Evolutionary conservation across 2,888 invertebrate species (phyloP).

Genomic region (Scaptomyza polygonia): DNA sequence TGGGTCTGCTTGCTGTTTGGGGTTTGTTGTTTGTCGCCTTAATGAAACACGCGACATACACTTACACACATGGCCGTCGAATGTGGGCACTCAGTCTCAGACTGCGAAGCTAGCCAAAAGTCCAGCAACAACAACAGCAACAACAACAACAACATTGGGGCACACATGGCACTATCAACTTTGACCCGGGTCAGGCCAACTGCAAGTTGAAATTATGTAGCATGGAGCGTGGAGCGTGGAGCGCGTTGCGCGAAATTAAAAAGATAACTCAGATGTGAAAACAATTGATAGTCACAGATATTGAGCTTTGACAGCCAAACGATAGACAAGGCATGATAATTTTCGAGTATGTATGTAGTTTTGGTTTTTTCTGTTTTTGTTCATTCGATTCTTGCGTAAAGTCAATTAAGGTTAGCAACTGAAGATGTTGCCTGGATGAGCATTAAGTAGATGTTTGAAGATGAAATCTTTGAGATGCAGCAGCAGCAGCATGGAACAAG

Average conservation of each 20-base stretch:
- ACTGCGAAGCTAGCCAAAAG: conserved; percentile 28
- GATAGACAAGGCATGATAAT: conserved; percentile 76
- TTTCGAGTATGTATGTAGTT: conserved; percentile 37
- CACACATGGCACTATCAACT: conserved; percentile 69
- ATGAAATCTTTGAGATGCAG: conserved; percentile 60
- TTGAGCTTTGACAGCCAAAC: conserved; percentile 76
- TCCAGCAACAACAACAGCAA: conserved; percentile 31
- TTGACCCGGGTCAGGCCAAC: conserved; percentile 76
- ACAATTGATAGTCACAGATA: conserved; percentile 79
- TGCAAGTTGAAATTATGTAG: conserved; percentile 68
- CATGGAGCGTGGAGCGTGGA: conserved; percentile 44
- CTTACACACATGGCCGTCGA: conserved; percentile 54
- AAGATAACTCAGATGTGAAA: conserved; percentile 82
- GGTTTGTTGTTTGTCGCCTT: conserved; percentile 78
- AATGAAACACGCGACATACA: conserved; percentile 80
- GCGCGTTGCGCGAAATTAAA: conserved; percentile 72
- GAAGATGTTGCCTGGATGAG: conserved; percentile 17
- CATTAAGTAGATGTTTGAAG: conserved; percentile 16
- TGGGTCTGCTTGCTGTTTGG: conserved; percentile 43
- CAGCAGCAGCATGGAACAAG: conserved; percentile 40
- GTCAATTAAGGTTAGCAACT: conserved; percentile 70
- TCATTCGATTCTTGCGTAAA: conserved; percentile 59
- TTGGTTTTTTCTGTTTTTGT: conserved; percentile 1
- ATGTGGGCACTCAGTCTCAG: conserved; percentile 34
- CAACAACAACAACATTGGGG: conserved; percentile 26